Evolutionary conservation across 2,113 vertebrate genomes (phyloP).

Genomic region (Potamarius usumacintae): DNA sequence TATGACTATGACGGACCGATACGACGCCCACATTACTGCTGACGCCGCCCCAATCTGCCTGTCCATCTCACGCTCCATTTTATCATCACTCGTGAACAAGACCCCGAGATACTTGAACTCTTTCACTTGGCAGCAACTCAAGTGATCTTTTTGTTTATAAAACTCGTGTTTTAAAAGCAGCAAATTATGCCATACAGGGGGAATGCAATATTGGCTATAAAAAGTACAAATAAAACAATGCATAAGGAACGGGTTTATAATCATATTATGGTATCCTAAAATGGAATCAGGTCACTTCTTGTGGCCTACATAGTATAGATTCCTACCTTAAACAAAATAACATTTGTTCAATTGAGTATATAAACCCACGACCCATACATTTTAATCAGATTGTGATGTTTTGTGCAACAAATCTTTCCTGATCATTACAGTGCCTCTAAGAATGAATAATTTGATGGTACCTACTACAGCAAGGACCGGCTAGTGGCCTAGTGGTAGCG

Average conservation of each 20-base stretch:
- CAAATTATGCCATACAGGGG: background rate
- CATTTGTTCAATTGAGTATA: background rate
- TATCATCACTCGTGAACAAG: no score
- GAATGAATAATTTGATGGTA: background rate
- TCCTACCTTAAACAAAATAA: background rate
- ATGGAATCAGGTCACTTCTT: background rate
- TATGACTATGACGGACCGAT: no score
- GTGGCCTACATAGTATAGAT: background rate
- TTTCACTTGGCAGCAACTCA: no score
- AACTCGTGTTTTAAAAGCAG: background rate
- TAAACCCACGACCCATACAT: background rate
- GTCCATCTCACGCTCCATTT: no score
- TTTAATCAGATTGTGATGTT: background rate
- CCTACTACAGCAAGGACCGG: no score
- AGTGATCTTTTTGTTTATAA: background rate
- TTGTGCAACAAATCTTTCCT: background rate
- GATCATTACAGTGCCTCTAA: background rate
- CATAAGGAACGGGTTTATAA: background rate
- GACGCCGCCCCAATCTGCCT: no score
- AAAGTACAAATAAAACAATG: background rate
- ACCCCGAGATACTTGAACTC: no score
- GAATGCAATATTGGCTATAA: background rate
- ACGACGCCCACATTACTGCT: no score
- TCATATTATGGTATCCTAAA: background rate
- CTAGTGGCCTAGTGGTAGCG: no score